Conservation (phyloP, 2,888 invertebrate species). For the Drymonia ruficornis region DNA sequence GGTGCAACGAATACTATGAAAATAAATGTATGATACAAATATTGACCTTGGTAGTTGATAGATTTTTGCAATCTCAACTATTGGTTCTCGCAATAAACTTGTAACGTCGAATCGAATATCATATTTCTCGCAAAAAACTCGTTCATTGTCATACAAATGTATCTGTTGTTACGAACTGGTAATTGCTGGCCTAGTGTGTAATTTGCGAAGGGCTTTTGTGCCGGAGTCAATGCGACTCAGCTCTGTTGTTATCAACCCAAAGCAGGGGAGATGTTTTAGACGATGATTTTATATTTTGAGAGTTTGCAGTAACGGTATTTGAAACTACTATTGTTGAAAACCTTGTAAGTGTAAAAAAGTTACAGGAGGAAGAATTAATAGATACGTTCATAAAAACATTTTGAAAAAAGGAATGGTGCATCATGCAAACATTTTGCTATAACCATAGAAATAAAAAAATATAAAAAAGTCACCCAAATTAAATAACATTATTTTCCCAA, state of each 20-base stretch:
- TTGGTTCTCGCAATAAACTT: constrained; percentile 38
- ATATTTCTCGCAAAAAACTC: constrained; percentile 70
- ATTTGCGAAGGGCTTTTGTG: constrained; percentile 74
- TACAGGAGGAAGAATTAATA: no score
- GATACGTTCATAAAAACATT: no score
- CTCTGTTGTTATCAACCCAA: constrained; percentile 57
- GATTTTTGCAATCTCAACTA: constrained; percentile 11
- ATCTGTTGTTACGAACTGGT: constrained; percentile 75
- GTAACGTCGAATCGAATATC: constrained; percentile 52
- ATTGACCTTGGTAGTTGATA: background rate
- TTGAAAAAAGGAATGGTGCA: no score
- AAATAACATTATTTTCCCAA: no score
- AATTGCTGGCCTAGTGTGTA: constrained; percentile 76
- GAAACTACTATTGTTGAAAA: background rate
- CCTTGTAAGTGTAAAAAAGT: no score
- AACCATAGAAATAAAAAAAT: no score
- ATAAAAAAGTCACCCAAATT: no score
- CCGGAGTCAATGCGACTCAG: constrained; percentile 54
- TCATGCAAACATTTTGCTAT: no score
- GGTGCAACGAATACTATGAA: no score
- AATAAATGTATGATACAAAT: no score
- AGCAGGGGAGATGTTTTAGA: constrained; percentile 33
- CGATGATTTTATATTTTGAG: constrained; percentile 23
- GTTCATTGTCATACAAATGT: constrained; percentile 83
- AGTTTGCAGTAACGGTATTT: constrained; percentile 14